Conservation (phyloP, 2,797 vertebrate species). For the Halcyon chelicuti region DNA sequence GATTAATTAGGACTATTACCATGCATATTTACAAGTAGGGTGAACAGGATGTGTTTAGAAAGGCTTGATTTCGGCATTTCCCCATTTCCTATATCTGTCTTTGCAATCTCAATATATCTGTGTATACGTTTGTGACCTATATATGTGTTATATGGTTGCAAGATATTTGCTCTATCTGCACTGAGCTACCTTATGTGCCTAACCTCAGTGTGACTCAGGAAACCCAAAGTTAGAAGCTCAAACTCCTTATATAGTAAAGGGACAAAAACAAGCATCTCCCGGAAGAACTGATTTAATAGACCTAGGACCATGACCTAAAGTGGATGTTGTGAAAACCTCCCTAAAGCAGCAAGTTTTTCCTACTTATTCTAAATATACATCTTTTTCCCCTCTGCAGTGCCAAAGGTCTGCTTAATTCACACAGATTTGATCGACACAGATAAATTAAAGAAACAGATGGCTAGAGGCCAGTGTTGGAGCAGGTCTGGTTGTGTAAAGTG, state of each 20-base stretch:
- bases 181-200: background rate
- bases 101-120: background rate
- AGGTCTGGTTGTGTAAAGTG: background rate
- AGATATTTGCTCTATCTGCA: background rate
- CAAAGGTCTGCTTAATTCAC: slow-evolving; percentile 28
- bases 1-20: background rate
- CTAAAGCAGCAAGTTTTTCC: slow-evolving; percentile 15
- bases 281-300: slow-evolving; percentile 16
- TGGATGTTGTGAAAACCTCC: slow-evolving; percentile 35
- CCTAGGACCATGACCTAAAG: background rate
- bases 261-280: slow-evolving; percentile 14
- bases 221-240: slow-evolving; percentile 33
- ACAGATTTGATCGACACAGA: background rate
- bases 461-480: background rate
- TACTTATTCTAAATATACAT: slow-evolving; percentile 35
- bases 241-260: slow-evolving; percentile 46
- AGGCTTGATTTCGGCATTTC: background rate
- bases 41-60: background rate
- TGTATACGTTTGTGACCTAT: background rate
- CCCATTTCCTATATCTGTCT: background rate
- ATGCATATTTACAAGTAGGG: background rate
- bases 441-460: slow-evolving; percentile 22
- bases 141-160: background rate
- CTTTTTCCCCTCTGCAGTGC: background rate
- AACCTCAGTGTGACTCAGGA: slow-evolving; percentile 8